Evolutionary conservation across 2,888 invertebrate species (phyloP).

Genomic region (Lepidocyrtinus sp.): DNA sequence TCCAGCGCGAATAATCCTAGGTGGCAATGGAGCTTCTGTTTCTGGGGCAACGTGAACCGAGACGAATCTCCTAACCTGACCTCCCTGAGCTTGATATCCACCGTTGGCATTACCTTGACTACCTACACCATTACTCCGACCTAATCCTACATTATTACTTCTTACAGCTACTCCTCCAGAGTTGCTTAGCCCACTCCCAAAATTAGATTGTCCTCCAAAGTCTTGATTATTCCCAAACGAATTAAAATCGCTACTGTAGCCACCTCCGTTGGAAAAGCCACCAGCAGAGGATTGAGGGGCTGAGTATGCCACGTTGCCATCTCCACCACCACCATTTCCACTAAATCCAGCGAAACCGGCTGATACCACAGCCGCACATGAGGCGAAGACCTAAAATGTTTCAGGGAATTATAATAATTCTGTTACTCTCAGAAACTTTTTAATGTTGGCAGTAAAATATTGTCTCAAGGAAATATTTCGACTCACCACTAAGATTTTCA

Average conservation of each 20-base stretch:
- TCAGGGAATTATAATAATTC: too few relatives aligned
- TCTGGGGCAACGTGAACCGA: constrained; percentile 58
- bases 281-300: background rate
- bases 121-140: background rate
- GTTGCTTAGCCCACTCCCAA: background rate
- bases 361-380: constrained; percentile 30
- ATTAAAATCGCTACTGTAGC: background rate
- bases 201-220: constrained; percentile 2
- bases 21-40: constrained; percentile 24
- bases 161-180: too few relatives aligned
- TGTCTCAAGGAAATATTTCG: background rate
- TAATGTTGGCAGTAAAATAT: too few relatives aligned
- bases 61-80: constrained; percentile 55
- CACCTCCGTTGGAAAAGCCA: background rate
- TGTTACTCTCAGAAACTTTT: too few relatives aligned
- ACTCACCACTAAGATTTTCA: constrained; percentile 51
- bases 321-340: constrained; percentile 9
- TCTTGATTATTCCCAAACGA: background rate
- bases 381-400: constrained; percentile 33
- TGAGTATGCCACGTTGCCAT: background rate
- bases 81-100: constrained; percentile 24
- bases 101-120: constrained; percentile 1
- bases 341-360: constrained; percentile 27
- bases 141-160: constrained; percentile 2
- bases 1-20: constrained; percentile 46